Base-by-base conservation (phyloP, 2,888 invertebrate genomes). In the Euzophera pinguis region DNA sequence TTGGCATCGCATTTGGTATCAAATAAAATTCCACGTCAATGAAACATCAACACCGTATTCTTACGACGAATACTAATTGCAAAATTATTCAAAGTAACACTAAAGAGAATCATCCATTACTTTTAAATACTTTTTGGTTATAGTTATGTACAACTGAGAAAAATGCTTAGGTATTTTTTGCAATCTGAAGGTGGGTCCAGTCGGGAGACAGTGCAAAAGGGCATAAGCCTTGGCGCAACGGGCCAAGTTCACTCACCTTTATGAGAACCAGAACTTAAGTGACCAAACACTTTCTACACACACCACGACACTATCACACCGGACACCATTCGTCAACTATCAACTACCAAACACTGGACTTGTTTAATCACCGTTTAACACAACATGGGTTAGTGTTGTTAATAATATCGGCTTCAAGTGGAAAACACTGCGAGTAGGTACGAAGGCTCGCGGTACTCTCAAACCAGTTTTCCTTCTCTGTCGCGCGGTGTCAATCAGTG, bases 391-490 rank as follows among this genome's bases (percentile, higher is more conserved):
- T 73, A 78, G 73, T 81, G 77, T 81, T 81, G 71, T 78, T 75
- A 74, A 81, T 81, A 79, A 69, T 77, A 73, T 77, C 75, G 68
- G 60, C 66, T 35, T 64, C 69, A 63, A 68, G 68, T 75, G 72
- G 69, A 72, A 81, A 81, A 75, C 76, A 75, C 73, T 69, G 67
- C 67, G 57, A 60, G 54, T 69, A 67, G 67, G 73, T 75, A 72
- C 66, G 59, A 58, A 69, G 65, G 69, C 66, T 67, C 69, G 64
- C 73, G 70, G 66, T 73, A 76, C 73, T 79, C 69, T 75, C 71
- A 78, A 80, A 75, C 75, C 78, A 60, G 77, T 79, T 78, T 67
- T 77, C 78, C 73, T 63, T 84, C 87, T 84, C 84, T 73, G 81
- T 86, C 82, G 67, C 84, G 72, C 84, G 62, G 63, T 70, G 65